Conservation (phyloP, 2,888 invertebrate genomes). For the Gandaritis pyraliata region DNA sequence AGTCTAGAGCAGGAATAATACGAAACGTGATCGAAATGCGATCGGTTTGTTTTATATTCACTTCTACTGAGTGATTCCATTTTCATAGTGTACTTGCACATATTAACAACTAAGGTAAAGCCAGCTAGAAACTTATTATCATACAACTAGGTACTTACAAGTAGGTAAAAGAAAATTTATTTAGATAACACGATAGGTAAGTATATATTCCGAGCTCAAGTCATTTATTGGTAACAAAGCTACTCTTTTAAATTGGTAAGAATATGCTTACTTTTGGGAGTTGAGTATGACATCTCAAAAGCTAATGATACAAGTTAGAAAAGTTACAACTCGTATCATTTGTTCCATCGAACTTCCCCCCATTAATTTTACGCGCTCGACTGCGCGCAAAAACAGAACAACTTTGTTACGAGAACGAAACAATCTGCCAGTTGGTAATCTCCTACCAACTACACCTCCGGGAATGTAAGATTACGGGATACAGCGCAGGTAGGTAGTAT, state of each 20-base stretch:
- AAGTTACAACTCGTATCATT: constrained; percentile 50
- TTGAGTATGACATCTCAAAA: constrained; percentile 42
- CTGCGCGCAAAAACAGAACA: constrained; percentile 54
- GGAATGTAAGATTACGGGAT: constrained; percentile 29
- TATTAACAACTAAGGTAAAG: no score
- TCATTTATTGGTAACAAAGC: no score
- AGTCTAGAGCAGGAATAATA: constrained; percentile 8
- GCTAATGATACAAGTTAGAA: constrained; percentile 47
- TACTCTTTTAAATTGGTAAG: no score
- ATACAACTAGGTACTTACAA: no score
- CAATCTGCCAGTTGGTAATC: constrained; percentile 39
- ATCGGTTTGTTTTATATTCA: constrained; percentile 8
- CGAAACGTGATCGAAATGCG: constrained; percentile 14
- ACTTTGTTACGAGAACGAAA: constrained; percentile 55
- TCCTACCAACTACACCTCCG: constrained; percentile 31
- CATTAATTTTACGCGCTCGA: constrained; percentile 59
- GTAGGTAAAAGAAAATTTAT: no score
- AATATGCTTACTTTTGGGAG: constrained; percentile 27
- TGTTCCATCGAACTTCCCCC: constrained; percentile 53
- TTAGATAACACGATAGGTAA: no score
- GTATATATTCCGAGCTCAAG: no score
- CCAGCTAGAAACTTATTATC: no score
- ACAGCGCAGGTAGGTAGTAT: constrained; percentile 29
- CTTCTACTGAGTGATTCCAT: background rate
- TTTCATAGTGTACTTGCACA: no score